Evolutionary conservation across 1,140 invertebrate species (phyloP), one percentile per base, ranked within the genome.

Genomic region (Colletes gigas): DNA sequence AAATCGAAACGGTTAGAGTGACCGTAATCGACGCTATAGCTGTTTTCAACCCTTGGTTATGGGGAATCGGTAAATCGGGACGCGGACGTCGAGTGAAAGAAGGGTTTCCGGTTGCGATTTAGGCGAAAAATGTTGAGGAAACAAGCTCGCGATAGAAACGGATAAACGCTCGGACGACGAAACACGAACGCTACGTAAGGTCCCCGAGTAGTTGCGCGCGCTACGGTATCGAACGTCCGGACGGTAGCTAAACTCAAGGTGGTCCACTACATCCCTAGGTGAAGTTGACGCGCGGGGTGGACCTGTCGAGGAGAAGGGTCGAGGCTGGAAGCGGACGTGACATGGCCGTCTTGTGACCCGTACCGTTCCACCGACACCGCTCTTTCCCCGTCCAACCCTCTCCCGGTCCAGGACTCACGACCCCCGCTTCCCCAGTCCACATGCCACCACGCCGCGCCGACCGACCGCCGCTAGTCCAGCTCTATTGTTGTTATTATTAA

Each of bases 401-500:
- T 68, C 69, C 70, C 76, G 59, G 78, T 15, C 19, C 44, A 15
- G 17, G n/a, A 50, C 30, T 67, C 54, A 30, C 68, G 50, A 30
- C 63, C 69, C 76, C 59, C 67, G 30, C 80, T 52, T 41, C 82
- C 78, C 87, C 86, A 69, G 79, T 82, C 83, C 86, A 88, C 86
- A 88, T 89, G 89, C 88, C 90, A 87, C 87, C 87, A 83, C 82
- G 84, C 69, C 82, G 87, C 82, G 84, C 69, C 82, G 87, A 88
- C 87, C 89, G 89, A 92, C 86, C 90, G 89, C 89, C 86, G 88
- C 89, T 90, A 88, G 91, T 88, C 90, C 88, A 75, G 81, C 85
- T 91, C 91, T 87, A 93, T 92, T 93, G 92, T 93, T 93, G 91
- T 93, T 93, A 91, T 93, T 93, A 92, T 92, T 92, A 92, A 93